Evolutionary conservation across 2,797 vertebrate species (phyloP), one percentile per base, ranked within the genome.

Genomic region (Chromis chromis): DNA sequence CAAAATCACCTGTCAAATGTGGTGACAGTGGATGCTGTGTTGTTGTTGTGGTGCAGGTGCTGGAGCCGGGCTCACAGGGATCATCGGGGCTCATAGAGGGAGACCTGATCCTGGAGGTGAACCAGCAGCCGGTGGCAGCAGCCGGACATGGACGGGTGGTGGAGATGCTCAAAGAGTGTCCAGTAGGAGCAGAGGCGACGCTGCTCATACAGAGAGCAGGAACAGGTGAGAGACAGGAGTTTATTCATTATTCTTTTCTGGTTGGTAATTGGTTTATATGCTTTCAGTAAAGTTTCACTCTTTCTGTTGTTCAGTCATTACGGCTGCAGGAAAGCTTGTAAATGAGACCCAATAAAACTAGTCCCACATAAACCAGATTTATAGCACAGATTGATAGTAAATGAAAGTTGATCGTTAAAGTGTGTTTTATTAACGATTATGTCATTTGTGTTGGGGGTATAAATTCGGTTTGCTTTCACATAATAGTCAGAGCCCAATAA

Each of bases 101-200:
- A 70, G 98, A 99, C 94, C 96, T 99, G 91, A 98, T 99, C 94
- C 95, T 99, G 90, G 98, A 99, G 95, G 97, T 99, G 89, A 99
- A 99, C 95, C 97, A 98, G 95, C 97, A 98, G 93, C 96, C 97
- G 75, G 96, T 98, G 91, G 97, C 98, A 76, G 97, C 96, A 87
- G 95, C 98, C 74, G 98, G 96, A 93, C 98, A 99, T 89, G 96
- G 96, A 67, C 97, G 98, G 88, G 98, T 99, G 91, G 98, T 99
- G 93, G 97, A 99, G 93, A 96, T 99, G 93, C 96, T 99, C 74
- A 99, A 99, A 93, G 98, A 99, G 92, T 99, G 97, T 93, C 95
- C 96, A 55, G 94, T 99, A 78, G 98, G 98, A 86, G 96, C 95
- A 2, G 97, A 99, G 90, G 96, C 97, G 44, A 97, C 96, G 61